A percentile compares a stretch with the other conserved stretches of the same genome.
Conservation (phyloP, 2,888 invertebrate species). For the Ecdyonurus torrentis region DNA sequence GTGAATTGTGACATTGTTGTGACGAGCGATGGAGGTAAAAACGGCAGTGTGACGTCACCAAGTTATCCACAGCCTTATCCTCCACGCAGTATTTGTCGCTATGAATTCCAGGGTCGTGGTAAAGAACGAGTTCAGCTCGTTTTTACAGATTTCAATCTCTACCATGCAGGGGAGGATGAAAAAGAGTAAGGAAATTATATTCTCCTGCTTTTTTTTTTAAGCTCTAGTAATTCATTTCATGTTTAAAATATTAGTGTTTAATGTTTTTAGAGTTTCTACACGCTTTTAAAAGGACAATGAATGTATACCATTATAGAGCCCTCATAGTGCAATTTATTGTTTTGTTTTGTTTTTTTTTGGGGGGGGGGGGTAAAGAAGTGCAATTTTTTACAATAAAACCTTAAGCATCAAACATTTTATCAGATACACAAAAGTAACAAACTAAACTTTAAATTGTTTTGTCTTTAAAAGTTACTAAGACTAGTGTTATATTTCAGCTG, state of each 20-base stretch:
- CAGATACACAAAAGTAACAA: too few species aligned
- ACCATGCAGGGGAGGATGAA: conserved; percentile 31
- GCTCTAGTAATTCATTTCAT: background rate
- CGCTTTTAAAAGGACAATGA: background rate
- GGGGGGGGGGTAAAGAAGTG: too few species aligned
- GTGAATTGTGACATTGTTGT: conserved; percentile 57
- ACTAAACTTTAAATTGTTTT: too few species aligned
- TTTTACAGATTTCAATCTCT: conserved; percentile 70
- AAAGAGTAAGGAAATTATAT: conserved; percentile 19
- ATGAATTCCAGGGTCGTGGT: conserved; percentile 74
- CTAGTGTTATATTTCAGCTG: conserved; percentile 44
- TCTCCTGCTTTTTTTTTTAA: too few species aligned
- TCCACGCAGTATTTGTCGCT: conserved; percentile 63
- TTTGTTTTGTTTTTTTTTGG: too few species aligned
- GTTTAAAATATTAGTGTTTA: background rate
- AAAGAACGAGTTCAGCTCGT: conserved; percentile 71
- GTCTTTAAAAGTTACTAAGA: too few species aligned
- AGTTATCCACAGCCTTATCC: conserved; percentile 74
- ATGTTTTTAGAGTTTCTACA: background rate
- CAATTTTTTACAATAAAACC: too few species aligned
- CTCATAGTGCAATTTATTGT: too few species aligned
- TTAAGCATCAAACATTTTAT: too few species aligned
- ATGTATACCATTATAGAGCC: too few species aligned
- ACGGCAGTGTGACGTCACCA: conserved; percentile 70
- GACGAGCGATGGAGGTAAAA: conserved; percentile 61